These are phyloP conservation scores for Drosophila austrosaltans DNA, from an alignment of 2,888 invertebrate genomes.

Conservation along the genomic window DNA sequence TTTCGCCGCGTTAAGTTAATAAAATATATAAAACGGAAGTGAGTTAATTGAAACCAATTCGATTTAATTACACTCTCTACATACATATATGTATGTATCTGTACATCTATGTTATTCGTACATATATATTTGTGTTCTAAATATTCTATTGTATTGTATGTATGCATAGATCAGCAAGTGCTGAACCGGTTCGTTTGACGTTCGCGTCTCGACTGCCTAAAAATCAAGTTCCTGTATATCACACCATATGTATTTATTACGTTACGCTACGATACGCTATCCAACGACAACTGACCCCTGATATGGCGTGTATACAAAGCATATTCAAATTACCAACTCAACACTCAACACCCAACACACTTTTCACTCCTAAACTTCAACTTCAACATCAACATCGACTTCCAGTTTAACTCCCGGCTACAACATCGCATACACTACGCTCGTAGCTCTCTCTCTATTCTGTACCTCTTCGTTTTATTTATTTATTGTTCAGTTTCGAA, in stretches of 20 bases:
- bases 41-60: conserved; percentile 75
- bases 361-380: conserved; percentile 24
- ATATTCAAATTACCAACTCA: conserved; percentile 74
- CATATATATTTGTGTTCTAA: background rate
- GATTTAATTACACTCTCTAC: conserved; percentile 71
- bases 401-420: background rate
- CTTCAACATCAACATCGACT: background rate
- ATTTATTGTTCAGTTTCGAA: conserved; percentile 69
- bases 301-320: conserved; percentile 56
- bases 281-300: conserved; percentile 50
- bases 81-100: background rate
- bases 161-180: background rate
- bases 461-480: conserved; percentile 56
- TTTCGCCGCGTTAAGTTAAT: conserved; percentile 74
- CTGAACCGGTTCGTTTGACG: conserved; percentile 64
- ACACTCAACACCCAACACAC: conserved; percentile 44
- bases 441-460: conserved; percentile 23
- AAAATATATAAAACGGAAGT: conserved; percentile 51
- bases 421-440: background rate
- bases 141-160: background rate
- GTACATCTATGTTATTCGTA: conserved; percentile 20
- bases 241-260: conserved; percentile 40
- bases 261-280: conserved; percentile 60
- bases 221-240: conserved; percentile 48
- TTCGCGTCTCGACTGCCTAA: conserved; percentile 72